Percentiles rank a stretch among this genome's conserved stretches.
Conservation (phyloP, 2,113 vertebrate genomes). For the Thymallus thymallus region DNA sequence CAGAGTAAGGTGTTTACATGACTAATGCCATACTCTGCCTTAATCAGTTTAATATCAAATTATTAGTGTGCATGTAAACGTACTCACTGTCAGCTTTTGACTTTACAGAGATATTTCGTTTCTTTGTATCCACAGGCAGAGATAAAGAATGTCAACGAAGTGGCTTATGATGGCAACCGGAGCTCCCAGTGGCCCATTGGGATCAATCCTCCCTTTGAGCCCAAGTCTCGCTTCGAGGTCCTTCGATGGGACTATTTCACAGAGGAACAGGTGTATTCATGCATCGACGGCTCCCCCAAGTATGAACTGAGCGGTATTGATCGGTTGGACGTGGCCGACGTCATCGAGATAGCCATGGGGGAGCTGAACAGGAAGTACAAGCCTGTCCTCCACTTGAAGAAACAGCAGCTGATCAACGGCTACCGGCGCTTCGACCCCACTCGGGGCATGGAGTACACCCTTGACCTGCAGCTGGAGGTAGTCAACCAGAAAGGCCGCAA, state of each 20-base stretch:
- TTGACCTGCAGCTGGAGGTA: conserved; percentile 89
- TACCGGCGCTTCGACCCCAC: conserved; percentile 94
- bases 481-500: conserved; percentile 87
- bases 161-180: conserved; percentile 84
- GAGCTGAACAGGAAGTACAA: conserved; percentile 91
- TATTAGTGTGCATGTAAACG: no score
- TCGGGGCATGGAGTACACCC: conserved; percentile 93
- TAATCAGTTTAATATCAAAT: no score
- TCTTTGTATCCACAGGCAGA: conserved; percentile 76
- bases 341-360: conserved; percentile 83
- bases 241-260: conserved; percentile 97
- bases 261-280: conserved; percentile 87
- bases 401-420: conserved; percentile 89
- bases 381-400: conserved; percentile 80
- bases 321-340: conserved; percentile 77
- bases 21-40: no score
- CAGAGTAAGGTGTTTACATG: no score
- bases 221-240: conserved; percentile 90
- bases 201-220: conserved; percentile 85
- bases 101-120: no score
- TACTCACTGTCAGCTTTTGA: no score
- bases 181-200: conserved; percentile 85
- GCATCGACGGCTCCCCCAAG: conserved; percentile 85
- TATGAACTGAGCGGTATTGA: conserved; percentile 84
- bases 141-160: conserved; percentile 88